phyloP scores from a whole-genome alignment of 2,113 vertebrate genomes.

The Dasyornis broadbenti region DNA sequence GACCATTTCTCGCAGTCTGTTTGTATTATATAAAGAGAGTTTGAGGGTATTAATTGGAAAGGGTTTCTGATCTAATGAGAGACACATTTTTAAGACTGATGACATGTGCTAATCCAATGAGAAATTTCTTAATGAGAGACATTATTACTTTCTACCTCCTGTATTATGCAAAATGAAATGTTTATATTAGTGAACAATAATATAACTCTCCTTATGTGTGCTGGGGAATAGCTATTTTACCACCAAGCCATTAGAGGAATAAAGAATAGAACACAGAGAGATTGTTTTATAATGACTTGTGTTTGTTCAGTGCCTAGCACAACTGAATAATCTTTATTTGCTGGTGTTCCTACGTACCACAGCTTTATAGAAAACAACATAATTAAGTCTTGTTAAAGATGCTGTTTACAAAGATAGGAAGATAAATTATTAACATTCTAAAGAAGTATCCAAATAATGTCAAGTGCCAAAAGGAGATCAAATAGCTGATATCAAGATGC shows the following conservation, averaged over 20 bases:
- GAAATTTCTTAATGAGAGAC: conserved; percentile 41
- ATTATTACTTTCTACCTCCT: conserved; percentile 5
- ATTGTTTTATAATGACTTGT: conserved; percentile 39
- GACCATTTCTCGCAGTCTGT: background rate
- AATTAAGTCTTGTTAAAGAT: background rate
- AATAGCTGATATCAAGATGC: background rate
- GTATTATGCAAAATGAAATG: conserved; percentile 42
- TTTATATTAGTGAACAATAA: conserved; percentile 31
- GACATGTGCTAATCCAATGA: background rate
- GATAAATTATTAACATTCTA: background rate
- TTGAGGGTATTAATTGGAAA: background rate
- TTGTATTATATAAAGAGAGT: background rate
- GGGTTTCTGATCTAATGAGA: background rate
- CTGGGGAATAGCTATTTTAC: conserved; percentile 11
- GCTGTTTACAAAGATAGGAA: background rate
- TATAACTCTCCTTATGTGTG: conserved; percentile 4
- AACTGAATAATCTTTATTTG: background rate
- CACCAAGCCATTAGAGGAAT: background rate
- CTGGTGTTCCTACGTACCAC: background rate
- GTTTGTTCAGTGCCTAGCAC: background rate
- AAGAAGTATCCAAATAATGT: background rate
- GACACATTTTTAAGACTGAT: conserved; percentile 28
- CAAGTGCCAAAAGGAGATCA: background rate
- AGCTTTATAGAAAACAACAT: background rate
- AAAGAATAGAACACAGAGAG: background rate